phyloP scores from a whole-genome alignment of 2,888 invertebrate species.

The Apodemia arnacis region DNA sequence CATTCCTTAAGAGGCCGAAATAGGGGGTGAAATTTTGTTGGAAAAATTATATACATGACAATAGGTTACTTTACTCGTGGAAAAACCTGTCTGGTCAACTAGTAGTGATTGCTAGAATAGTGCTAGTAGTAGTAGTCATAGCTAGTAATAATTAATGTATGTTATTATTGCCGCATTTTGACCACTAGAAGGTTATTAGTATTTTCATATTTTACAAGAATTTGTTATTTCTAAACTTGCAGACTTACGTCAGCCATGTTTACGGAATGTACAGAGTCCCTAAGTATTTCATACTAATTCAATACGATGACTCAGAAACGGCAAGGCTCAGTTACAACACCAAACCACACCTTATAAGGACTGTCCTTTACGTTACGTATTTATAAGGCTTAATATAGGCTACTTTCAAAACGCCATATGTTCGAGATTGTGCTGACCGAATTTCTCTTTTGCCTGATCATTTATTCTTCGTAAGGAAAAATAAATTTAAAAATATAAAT shows the following conservation, averaged over 20 bases:
- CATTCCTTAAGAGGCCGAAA: too few species aligned
- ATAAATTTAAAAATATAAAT: background rate
- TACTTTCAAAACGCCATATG: constrained; percentile 93
- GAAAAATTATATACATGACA: too few species aligned
- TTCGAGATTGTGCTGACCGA: constrained; percentile 91
- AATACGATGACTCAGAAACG: constrained; percentile 91
- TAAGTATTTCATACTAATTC: constrained; percentile 91
- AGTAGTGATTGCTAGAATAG: too few species aligned
- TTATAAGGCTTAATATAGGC: constrained; percentile 92
- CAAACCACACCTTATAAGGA: constrained; percentile 91
- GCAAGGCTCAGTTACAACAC: constrained; percentile 90
- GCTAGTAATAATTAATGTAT: too few species aligned
- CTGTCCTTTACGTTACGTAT: constrained; percentile 92
- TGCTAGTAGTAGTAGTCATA: too few species aligned
- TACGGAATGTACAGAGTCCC: constrained; percentile 87
- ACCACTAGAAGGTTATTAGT: too few species aligned
- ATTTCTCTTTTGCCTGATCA: constrained; percentile 89
- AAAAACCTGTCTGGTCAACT: too few species aligned
- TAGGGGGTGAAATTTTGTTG: too few species aligned
- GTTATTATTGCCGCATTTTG: too few species aligned
- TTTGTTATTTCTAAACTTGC: constrained; percentile 62
- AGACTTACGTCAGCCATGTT: constrained; percentile 26
- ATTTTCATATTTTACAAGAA: too few species aligned
- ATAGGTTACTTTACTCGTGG: too few species aligned
- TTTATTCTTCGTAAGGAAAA: background rate